phyloP scores from a whole-genome alignment of 2,797 vertebrate genomes.

The Xiphorhynchus erythropygius region DNA sequence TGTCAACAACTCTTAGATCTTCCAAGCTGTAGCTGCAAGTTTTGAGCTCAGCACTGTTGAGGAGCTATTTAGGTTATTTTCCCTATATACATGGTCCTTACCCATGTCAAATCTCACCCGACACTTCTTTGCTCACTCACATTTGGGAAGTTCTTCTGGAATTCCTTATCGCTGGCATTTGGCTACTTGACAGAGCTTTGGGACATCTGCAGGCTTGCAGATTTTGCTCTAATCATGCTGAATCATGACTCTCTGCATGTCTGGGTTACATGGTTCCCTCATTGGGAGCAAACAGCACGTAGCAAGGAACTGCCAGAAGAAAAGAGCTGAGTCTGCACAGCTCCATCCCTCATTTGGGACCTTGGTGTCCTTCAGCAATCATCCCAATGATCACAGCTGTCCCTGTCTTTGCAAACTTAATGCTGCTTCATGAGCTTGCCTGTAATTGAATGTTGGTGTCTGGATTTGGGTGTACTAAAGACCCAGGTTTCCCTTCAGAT shows the following conservation, averaged over 20 bases:
- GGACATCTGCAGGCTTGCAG: neutral
- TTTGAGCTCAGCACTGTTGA: neutral
- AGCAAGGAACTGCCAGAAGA: neutral
- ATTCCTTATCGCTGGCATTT: neutral
- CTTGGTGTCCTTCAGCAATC: accelerated
- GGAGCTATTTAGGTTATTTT: neutral
- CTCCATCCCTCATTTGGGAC: neutral
- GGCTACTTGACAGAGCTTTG: neutral
- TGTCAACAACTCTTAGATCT: neutral
- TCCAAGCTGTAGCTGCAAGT: neutral
- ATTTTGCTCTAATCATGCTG: neutral
- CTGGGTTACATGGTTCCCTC: neutral
- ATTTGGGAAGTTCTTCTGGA: neutral
- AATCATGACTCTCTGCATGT: neutral
- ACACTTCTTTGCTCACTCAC: neutral
- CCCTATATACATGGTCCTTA: neutral
- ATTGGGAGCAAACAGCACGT: neutral
- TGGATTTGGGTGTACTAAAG: neutral
- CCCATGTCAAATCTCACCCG: neutral
- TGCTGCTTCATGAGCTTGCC: neutral
- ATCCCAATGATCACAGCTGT: neutral
- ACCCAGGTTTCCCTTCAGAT: neutral
- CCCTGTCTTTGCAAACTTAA: neutral
- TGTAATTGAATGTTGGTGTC: neutral
- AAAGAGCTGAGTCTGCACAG: neutral